Evolutionary conservation across 2,113 vertebrate species (phyloP).

Genomic region (Delphinus delphis): DNA sequence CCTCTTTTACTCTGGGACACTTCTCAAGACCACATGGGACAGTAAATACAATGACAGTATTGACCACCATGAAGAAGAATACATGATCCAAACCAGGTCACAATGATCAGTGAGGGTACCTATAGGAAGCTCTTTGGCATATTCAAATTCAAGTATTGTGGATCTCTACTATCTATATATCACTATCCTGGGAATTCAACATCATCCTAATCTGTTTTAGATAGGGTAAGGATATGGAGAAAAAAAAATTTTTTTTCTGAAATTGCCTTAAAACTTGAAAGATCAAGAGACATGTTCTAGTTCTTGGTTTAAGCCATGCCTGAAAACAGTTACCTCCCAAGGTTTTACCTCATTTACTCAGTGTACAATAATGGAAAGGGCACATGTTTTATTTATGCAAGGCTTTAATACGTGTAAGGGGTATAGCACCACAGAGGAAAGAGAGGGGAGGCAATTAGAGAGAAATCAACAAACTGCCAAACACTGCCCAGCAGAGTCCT

Average conservation of each 20-base stretch:
- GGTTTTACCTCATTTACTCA: background rate
- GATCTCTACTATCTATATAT: background rate
- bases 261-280: background rate
- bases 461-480: background rate
- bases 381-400: background rate
- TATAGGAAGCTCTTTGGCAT: background rate
- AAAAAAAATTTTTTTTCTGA: background rate
- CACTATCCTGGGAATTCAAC: background rate
- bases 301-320: background rate
- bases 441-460: background rate
- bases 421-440: background rate
- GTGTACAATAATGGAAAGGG: background rate
- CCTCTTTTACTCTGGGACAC: background rate
- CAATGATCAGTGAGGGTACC: background rate
- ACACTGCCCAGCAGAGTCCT: background rate
- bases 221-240: background rate
- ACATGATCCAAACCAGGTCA: background rate
- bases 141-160: background rate
- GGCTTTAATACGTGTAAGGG: background rate
- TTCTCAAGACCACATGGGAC: fast-evolving
- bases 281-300: background rate
- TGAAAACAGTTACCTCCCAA: background rate
- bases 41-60: background rate
- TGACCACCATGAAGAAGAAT: background rate
- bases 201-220: background rate